A percentile compares a stretch with the other conserved stretches of the same genome.
Conservation (phyloP, 1,140 invertebrate genomes). For the Homalodisca vitripennis region DNA sequence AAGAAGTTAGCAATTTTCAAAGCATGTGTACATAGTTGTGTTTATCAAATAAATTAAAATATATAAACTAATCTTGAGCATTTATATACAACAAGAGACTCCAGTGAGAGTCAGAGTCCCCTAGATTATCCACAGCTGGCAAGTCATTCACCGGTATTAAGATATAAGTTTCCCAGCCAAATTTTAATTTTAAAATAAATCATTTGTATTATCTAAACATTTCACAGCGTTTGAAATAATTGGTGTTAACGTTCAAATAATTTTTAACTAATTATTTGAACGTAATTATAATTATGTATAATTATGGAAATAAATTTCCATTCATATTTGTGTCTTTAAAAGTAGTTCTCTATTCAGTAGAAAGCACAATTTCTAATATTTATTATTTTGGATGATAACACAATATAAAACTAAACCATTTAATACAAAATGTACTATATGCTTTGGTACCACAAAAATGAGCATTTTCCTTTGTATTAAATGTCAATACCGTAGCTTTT, state of each 20-base stretch:
- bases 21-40: neutral
- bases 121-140: neutral
- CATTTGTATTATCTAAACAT: neutral
- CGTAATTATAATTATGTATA: too few relatives aligned
- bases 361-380: too few relatives aligned
- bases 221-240: neutral
- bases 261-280: neutral
- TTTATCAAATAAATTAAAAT: neutral
- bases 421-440: too few relatives aligned
- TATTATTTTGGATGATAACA: too few relatives aligned
- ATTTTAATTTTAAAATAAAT: neutral
- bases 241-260: neutral
- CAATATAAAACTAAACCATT: too few relatives aligned
- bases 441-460: too few relatives aligned
- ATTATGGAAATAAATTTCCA: too few relatives aligned
- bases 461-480: too few relatives aligned
- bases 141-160: neutral
- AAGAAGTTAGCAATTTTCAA: neutral
- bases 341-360: too few relatives aligned
- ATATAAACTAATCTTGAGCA: neutral
- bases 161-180: neutral
- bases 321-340: too few relatives aligned
- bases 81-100: neutral
- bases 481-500: too few relatives aligned
- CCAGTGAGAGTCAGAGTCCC: neutral